phyloP scores from a whole-genome alignment of 64 coral and sea anemone species.

The Montipora cactus region DNA sequence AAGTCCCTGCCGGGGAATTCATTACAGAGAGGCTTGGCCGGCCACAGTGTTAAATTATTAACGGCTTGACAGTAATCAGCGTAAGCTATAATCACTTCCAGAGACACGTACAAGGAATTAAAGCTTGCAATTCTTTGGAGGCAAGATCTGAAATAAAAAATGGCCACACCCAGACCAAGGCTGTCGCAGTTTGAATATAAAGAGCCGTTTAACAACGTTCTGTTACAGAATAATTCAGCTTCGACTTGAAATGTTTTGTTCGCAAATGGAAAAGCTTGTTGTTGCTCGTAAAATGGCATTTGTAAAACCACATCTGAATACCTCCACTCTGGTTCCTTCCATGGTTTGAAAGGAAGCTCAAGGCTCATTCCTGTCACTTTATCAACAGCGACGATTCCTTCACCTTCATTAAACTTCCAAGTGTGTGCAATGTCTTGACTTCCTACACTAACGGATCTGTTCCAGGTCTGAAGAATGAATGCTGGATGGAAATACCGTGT shows the following conservation, averaged over 20 bases:
- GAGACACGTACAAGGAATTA: conserved; percentile 65
- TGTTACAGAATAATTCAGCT: conserved; percentile 79
- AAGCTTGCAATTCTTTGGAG: conserved; percentile 69
- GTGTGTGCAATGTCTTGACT: conserved; percentile 72
- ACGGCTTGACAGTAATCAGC: conserved; percentile 88
- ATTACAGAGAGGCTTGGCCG: conserved; percentile 84
- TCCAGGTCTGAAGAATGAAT: conserved; percentile 86
- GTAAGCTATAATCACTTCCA: conserved; percentile 84
- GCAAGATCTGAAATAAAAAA: conserved; percentile 85
- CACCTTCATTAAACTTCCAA: conserved; percentile 98
- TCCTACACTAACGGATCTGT: conserved; percentile 72
- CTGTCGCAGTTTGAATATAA: conserved; percentile 65
- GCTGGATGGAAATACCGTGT: conserved; percentile 91
- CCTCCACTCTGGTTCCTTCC: conserved; percentile 80
- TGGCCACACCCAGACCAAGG: conserved; percentile 71
- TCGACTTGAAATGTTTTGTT: conserved; percentile 68
- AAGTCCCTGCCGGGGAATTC: conserved; percentile 77
- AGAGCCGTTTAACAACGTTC: conserved; percentile 68
- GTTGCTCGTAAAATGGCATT: conserved; percentile 68
- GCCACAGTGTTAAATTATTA: conserved; percentile 75
- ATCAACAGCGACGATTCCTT: conserved; percentile 76
- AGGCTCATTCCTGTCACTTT: conserved; percentile 68
- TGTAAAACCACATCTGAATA: conserved; percentile 83
- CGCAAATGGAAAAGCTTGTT: conserved; percentile 51
- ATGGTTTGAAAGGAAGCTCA: conserved; percentile 73